phyloP scores from a whole-genome alignment of 2,888 invertebrate genomes.

The Pimpla rufipes region DNA sequence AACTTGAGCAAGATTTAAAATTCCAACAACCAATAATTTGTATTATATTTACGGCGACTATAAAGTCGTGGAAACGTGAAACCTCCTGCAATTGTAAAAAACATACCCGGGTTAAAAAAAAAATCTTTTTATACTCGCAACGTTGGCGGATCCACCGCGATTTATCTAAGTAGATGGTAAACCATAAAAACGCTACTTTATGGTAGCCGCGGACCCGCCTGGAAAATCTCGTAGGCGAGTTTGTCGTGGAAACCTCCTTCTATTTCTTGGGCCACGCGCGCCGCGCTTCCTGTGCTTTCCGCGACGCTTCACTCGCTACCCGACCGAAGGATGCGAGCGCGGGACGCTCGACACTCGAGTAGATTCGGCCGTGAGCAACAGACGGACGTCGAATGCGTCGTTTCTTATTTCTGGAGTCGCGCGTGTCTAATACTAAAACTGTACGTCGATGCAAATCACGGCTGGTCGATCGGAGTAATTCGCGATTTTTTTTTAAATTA shows the following conservation, averaged over 20 bases:
- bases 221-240: constrained; percentile 18
- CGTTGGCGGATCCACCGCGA: too few relatives aligned
- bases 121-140: too few relatives aligned
- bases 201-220: not conserved
- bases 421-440: not conserved
- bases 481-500: not conserved
- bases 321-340: constrained; percentile 34
- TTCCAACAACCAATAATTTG: too few relatives aligned
- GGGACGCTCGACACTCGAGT: constrained; percentile 53
- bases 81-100: too few relatives aligned
- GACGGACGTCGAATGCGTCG: constrained; percentile 45
- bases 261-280: constrained; percentile 41
- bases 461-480: not conserved
- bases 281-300: constrained; percentile 17
- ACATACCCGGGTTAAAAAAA: too few relatives aligned
- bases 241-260: not conserved
- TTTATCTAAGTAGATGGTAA: too few relatives aligned
- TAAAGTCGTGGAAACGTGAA: too few relatives aligned
- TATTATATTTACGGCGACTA: too few relatives aligned
- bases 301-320: constrained; percentile 1
- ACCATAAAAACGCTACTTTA: too few relatives aligned
- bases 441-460: too few relatives aligned
- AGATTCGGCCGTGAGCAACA: constrained; percentile 52
- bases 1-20: too few relatives aligned
- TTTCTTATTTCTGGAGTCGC: not conserved